Evolutionary conservation across 2,888 invertebrate genomes (phyloP).

Genomic region (Empis stercorea): DNA sequence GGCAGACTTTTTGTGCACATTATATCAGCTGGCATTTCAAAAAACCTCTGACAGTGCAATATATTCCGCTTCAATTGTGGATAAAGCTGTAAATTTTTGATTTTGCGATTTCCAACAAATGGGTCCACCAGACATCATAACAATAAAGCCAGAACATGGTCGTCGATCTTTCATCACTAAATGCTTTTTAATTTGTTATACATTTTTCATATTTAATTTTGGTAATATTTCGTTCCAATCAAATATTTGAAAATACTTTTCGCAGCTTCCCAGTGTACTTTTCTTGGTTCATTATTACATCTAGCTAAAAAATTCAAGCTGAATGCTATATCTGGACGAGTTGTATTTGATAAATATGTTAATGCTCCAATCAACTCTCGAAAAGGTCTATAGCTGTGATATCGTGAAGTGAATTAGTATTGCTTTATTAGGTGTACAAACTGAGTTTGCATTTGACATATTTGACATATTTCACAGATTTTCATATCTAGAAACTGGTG

Average conservation of each 20-base stretch:
- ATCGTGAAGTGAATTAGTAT: too few species aligned
- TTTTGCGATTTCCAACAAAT: constrained; percentile 5
- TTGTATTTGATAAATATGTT: constrained; percentile 6
- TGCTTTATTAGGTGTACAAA: too few species aligned
- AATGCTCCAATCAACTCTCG: constrained; percentile 3
- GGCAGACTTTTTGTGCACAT: not conserved
- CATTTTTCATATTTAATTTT: not conserved
- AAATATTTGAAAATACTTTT: constrained; percentile 4
- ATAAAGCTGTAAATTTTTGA: constrained; percentile 5
- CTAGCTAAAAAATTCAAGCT: constrained; percentile 4
- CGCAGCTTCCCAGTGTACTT: constrained; percentile 4
- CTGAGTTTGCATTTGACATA: not conserved
- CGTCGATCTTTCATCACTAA: constrained; percentile 6
- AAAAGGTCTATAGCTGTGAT: constrained; percentile 3
- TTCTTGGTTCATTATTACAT: constrained; percentile 4
- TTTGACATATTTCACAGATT: constrained; percentile 1
- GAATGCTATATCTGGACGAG: constrained; percentile 4
- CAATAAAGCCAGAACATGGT: constrained; percentile 6
- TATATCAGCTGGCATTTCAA: constrained; percentile 1
- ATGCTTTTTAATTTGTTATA: not conserved
- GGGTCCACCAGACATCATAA: constrained; percentile 3
- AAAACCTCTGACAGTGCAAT: constrained; percentile 4
- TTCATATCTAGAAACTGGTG: too few species aligned
- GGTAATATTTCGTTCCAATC: constrained; percentile 1
- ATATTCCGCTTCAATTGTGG: constrained; percentile 8